Percentiles rank a stretch among this genome's conserved stretches.
phyloP scores from a whole-genome alignment of 1,140 invertebrate species.

The Coelopa frigida region DNA sequence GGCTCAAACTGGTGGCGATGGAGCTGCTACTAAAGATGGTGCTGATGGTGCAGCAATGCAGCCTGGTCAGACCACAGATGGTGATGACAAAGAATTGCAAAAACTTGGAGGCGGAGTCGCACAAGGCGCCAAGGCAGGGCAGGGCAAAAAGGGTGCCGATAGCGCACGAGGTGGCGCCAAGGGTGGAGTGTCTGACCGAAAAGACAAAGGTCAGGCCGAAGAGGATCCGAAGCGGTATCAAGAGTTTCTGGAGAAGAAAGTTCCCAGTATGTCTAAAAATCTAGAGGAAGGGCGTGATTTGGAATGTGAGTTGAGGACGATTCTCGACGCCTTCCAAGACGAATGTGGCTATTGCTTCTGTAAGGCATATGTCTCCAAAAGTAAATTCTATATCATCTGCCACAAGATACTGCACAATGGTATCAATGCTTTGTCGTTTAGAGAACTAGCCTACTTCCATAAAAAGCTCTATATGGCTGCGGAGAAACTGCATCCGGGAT shows the following conservation, averaged over 20 bases:
- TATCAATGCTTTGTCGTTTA: conserved; percentile 23
- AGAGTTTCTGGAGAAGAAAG: too few species aligned
- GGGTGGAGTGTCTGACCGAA: not conserved
- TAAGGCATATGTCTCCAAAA: conserved; percentile 28
- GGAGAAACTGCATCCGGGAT: conserved; percentile 27
- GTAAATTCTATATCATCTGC: conserved; percentile 30
- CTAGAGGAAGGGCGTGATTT: conserved; percentile 10
- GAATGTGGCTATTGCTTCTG: conserved; percentile 35
- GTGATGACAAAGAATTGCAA: not conserved
- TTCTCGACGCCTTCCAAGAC: conserved; percentile 29
- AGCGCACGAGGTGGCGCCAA: not conserved
- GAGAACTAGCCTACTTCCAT: conserved; percentile 29
- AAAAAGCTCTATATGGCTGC: conserved; percentile 29
- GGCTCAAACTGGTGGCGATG: not conserved
- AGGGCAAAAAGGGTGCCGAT: not conserved
- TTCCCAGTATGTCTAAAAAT: not conserved
- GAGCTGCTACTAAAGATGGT: conserved; percentile 8
- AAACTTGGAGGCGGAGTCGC: too few species aligned
- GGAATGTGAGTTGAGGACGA: conserved; percentile 27
- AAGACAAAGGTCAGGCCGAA: conserved; percentile 20
- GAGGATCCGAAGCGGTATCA: too few species aligned
- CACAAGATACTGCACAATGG: conserved; percentile 29
- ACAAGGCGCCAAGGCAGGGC: not conserved
- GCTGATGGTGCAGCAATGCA: not conserved
- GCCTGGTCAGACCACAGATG: not conserved